Evolutionary conservation across 2,113 vertebrate genomes (phyloP).

Genomic region (Entomyzon cyanotis): DNA sequence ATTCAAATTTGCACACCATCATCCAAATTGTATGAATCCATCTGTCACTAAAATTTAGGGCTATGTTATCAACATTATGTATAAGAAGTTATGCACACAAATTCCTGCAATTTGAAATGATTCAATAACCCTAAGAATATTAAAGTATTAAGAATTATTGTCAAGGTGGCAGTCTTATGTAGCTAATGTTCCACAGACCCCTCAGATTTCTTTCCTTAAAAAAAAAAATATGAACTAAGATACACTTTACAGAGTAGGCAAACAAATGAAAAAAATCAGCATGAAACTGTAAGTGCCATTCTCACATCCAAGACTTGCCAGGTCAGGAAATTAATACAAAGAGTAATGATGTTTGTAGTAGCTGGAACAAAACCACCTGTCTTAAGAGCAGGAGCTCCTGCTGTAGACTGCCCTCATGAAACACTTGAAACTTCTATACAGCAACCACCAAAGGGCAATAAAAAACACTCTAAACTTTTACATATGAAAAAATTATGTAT

Average conservation of each 20-base stretch:
- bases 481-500: not conserved
- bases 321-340: not conserved
- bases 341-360: not conserved
- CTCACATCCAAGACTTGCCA: not conserved
- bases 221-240: not conserved
- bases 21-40: not conserved
- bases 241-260: not conserved
- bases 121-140: not conserved
- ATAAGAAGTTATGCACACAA: not conserved
- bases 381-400: not conserved
- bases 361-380: not conserved
- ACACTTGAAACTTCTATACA: not conserved
- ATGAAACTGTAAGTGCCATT: not conserved
- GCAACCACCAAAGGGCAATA: not conserved
- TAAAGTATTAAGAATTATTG: not conserved
- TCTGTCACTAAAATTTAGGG: not conserved
- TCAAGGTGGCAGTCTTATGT: not conserved
- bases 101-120: not conserved
- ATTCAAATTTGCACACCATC: not conserved
- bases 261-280: not conserved
- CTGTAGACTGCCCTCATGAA: not conserved
- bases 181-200: not conserved
- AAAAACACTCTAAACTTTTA: not conserved
- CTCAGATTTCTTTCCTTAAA: not conserved
- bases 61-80: not conserved